Percentiles rank a stretch among this genome's conserved stretches.
Conservation (phyloP, 2,888 invertebrate species). For the Microctonus brassicae region DNA sequence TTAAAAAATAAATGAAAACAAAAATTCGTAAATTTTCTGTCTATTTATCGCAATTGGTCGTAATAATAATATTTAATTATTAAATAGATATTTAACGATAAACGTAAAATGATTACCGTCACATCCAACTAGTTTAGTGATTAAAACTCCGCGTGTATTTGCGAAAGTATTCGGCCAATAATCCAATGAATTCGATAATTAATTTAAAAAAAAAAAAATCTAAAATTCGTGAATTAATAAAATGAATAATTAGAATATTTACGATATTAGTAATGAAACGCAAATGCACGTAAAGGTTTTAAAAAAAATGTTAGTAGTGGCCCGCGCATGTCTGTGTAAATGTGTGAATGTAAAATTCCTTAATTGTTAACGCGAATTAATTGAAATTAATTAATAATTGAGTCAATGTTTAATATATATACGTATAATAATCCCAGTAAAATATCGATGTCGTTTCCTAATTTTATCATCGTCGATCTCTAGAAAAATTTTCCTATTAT, state of each 20-base stretch:
- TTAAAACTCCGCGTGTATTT: slow-evolving; percentile 49
- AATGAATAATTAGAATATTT: slow-evolving; percentile 6
- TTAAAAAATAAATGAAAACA: background rate
- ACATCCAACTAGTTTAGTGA: slow-evolving; percentile 48
- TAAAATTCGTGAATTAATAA: slow-evolving; percentile 3
- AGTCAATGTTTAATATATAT: slow-evolving; percentile 35
- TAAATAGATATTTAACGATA: slow-evolving; percentile 31
- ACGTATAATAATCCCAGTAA: slow-evolving; percentile 29
- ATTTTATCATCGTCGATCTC: slow-evolving; percentile 30
- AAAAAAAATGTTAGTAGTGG: slow-evolving; percentile 35
- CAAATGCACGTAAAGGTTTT: slow-evolving; percentile 14
- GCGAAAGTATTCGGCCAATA: slow-evolving; percentile 5
- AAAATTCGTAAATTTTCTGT: slow-evolving; percentile 37
- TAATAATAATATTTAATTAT: slow-evolving; percentile 38
- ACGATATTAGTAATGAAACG: slow-evolving; percentile 2
- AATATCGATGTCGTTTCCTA: slow-evolving; percentile 35
- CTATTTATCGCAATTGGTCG: slow-evolving; percentile 45
- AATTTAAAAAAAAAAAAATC: slow-evolving; percentile 19
- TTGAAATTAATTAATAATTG: slow-evolving; percentile 42
- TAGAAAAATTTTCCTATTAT: background rate
- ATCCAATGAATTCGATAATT: slow-evolving; percentile 13
- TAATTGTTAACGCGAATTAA: slow-evolving; percentile 49
- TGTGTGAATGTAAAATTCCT: slow-evolving; percentile 52
- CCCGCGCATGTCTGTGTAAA: slow-evolving; percentile 47
- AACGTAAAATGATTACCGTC: slow-evolving; percentile 43